Percentiles rank a stretch among this genome's conserved stretches.
Evolutionary conservation across 1,140 invertebrate species (phyloP).

Genomic region (Drosophila biarmipes): DNA sequence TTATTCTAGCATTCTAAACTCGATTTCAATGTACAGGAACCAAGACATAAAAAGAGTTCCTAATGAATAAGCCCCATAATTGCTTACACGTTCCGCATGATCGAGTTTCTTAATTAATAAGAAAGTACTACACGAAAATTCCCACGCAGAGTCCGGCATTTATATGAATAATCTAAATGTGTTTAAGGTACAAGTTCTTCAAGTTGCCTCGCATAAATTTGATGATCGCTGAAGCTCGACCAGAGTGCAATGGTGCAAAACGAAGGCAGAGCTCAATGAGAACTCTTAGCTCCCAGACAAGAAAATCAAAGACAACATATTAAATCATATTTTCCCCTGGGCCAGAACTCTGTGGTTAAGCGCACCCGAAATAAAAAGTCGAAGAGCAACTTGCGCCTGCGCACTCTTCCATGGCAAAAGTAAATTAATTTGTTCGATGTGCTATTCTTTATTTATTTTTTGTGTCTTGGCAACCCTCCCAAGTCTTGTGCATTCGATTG

Average conservation of each 20-base stretch:
- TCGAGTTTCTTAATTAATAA: conserved; percentile 57
- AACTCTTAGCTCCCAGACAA: conserved; percentile 45
- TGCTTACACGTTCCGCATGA: conserved; percentile 54
- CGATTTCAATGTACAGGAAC: too few species aligned
- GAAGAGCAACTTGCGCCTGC: conserved; percentile 33
- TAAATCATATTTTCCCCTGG: conserved; percentile 31
- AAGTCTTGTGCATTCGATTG: conserved; percentile 58
- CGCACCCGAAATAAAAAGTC: conserved; percentile 19
- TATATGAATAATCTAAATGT: conserved; percentile 40
- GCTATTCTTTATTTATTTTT: conserved; percentile 5
- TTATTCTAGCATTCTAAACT: too few species aligned
- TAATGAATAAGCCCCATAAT: conserved; percentile 20
- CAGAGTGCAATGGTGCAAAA: conserved; percentile 51
- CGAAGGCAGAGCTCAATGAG: conserved; percentile 28
- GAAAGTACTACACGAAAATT: conserved; percentile 31
- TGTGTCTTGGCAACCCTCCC: neutral
- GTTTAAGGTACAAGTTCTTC: conserved; percentile 31
- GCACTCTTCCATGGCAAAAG: conserved; percentile 42
- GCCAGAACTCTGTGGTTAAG: conserved; percentile 33
- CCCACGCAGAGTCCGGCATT: conserved; percentile 59
- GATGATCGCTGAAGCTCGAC: conserved; percentile 69
- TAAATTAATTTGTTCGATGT: conserved; percentile 66
- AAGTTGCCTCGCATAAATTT: conserved; percentile 60
- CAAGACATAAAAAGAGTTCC: neutral
- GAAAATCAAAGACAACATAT: conserved; percentile 36